Evolutionary conservation across 2,113 vertebrate species (phyloP), one percentile per base, ranked within the genome.

Genomic region (Phylloscopus whistleri): DNA sequence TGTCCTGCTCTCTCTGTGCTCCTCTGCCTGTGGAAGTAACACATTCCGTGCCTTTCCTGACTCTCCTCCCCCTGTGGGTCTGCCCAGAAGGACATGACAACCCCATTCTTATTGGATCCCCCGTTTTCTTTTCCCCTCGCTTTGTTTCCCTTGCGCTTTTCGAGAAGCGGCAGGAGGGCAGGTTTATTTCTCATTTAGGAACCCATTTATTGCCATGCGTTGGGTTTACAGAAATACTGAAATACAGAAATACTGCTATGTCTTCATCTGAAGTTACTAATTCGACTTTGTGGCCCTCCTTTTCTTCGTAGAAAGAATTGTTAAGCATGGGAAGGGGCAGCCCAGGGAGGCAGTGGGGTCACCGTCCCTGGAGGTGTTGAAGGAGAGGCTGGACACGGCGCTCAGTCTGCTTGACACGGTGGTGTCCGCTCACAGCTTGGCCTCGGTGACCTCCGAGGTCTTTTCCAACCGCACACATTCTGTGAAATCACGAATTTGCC

Each of bases 401-500:
- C 23, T 8, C 63, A 23, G 41, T 3, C 33, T 30, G 52, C 1
- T 0, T 18, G 37, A 59, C 53, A 18, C 39, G 39, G 22, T 12
- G 19, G 1, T 20, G 48, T 11, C 41, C 21, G 16, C 10, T 26
- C 67, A 31, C 2, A 49, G 58, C 6, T 1, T 10, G 66, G 26
- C 4, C 35, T 15, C 35, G 16, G 7, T 13, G 14, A 19, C 3
- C 58, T 11, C 35, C 18, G 6, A 64, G 43, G 2, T 7, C 17
- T 64, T 51, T 35, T 30, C 41, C 66, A n/a, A 49, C 20, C 24
- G 9, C 7, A 55, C 3, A 8, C 7, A 21, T 20, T 3, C 28
- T 1, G 10, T 0, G 19, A 48, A 30, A 53, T 4, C 28, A 10
- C 11, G 6, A 21, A 24, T 6, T 4, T 3, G 5, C 3, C 18